These are phyloP conservation scores for Ectropis crepuscularia DNA, from an alignment of 2,888 invertebrate genomes.

Conservation along the genomic window DNA sequence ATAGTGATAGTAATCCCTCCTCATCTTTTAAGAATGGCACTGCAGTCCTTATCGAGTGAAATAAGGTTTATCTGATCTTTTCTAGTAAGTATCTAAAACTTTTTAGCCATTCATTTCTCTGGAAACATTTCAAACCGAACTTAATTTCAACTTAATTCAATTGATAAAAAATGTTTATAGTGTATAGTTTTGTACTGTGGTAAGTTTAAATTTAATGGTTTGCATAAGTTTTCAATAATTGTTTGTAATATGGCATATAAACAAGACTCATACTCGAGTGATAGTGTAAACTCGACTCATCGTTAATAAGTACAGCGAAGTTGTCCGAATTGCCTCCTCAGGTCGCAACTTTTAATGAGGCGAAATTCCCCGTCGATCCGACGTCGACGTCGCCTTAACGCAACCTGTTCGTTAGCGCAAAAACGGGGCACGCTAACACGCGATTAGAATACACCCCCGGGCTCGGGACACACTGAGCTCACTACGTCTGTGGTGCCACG, in stretches of 20 bases:
- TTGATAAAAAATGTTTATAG: no score
- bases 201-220: neutral
- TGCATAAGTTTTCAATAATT: no score
- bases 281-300: constrained; percentile 68
- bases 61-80: no score
- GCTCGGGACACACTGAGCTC: constrained; percentile 61
- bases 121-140: no score
- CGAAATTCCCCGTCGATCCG: constrained; percentile 81
- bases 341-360: constrained; percentile 85
- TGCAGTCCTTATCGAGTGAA: no score
- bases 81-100: no score
- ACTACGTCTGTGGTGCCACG: constrained; percentile 24
- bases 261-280: constrained; percentile 43
- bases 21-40: no score
- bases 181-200: neutral
- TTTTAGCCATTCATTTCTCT: no score
- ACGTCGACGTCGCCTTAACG: constrained; percentile 78
- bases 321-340: constrained; percentile 77
- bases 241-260: no score
- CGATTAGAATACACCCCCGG: constrained; percentile 82
- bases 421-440: constrained; percentile 83
- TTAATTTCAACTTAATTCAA: no score
- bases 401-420: constrained; percentile 84
- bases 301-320: constrained; percentile 76
- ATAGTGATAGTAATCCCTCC: no score